Evolutionary conservation across 1,140 invertebrate genomes (phyloP).

Genomic region (Oreohelix idahoensis): DNA sequence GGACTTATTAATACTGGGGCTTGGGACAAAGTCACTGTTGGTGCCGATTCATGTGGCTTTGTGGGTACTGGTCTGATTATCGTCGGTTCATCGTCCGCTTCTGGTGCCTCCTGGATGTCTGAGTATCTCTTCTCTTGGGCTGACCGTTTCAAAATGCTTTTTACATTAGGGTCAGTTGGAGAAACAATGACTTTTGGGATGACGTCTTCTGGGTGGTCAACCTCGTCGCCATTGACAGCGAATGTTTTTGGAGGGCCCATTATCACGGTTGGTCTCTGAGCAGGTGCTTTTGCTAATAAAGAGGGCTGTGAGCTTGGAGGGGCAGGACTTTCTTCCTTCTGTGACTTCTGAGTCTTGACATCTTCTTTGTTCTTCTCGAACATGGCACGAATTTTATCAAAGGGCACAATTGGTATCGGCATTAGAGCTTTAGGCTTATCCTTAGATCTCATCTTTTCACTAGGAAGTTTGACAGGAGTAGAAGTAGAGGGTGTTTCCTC

Average conservation of each 20-base stretch:
- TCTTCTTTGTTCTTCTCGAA: slow-evolving; percentile 59
- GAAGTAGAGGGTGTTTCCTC: slow-evolving; percentile 48
- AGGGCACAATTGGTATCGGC: slow-evolving; percentile 68
- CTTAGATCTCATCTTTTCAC: slow-evolving; percentile 61
- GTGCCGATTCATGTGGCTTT: slow-evolving; percentile 4
- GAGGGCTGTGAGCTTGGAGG: background rate
- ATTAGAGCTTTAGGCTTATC: slow-evolving; percentile 64
- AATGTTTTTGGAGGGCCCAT: background rate
- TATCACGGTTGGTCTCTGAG: background rate
- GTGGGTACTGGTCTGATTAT: slow-evolving; percentile 25
- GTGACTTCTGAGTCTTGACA: background rate
- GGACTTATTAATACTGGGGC: slow-evolving; percentile 14
- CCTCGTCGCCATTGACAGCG: slow-evolving; percentile 16
- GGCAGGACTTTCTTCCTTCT: background rate
- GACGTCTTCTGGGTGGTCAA: slow-evolving; percentile 16
- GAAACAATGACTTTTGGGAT: slow-evolving; percentile 35
- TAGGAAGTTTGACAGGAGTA: slow-evolving; percentile 55
- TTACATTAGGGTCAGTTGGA: slow-evolving; percentile 33
- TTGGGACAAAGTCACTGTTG: background rate
- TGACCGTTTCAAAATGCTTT: slow-evolving; percentile 32
- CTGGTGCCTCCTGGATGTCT: slow-evolving; percentile 31
- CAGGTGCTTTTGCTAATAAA: background rate
- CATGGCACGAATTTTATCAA: slow-evolving; percentile 65
- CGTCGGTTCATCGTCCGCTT: slow-evolving; percentile 20
- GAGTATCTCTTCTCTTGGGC: slow-evolving; percentile 33